Evolutionary conservation across 2,797 vertebrate species (phyloP).

Genomic region (Silurus aristotelis): DNA sequence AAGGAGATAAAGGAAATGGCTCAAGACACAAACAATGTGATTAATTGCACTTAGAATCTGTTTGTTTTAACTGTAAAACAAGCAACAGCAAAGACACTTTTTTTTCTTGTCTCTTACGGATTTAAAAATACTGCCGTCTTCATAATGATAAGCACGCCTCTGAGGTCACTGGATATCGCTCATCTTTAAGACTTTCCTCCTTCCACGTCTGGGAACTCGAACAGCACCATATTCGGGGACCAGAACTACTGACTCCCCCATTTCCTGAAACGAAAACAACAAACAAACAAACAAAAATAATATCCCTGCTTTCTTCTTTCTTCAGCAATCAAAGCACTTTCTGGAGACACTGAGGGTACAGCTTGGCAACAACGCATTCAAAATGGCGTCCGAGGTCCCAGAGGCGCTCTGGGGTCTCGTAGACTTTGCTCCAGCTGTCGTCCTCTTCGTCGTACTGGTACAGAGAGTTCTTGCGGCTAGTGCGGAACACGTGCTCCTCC

Average conservation of each 20-base stretch:
- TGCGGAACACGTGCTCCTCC: conserved; percentile 97
- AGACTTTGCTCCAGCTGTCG: conserved; percentile 92
- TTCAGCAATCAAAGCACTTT: conserved; percentile 87
- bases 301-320: conserved; percentile 49
- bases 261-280: conserved; percentile 46
- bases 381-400: conserved; percentile 99
- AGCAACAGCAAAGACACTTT: conserved; percentile 80
- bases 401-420: conserved; percentile 95
- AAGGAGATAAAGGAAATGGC: conserved; percentile 70
- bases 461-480: conserved; percentile 98
- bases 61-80: conserved; percentile 78
- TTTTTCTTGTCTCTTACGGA: conserved; percentile 66
- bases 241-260: conserved; percentile 68
- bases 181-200: conserved; percentile 63
- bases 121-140: conserved; percentile 79
- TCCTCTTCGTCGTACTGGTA: conserved; percentile 91
- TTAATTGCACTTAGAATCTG: conserved; percentile 99
- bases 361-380: conserved; percentile 98
- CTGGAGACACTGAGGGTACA: conserved; percentile 99
- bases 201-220: conserved; percentile 74
- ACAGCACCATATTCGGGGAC: conserved; percentile 77
- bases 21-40: conserved; percentile 79
- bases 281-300: conserved; percentile 29
- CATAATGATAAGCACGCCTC: conserved; percentile 83
- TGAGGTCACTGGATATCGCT: conserved; percentile 63